Evolutionary conservation across 35 echinoderm and acorn worm genomes (phyloP).

Genomic region (Amphiura filiformis): DNA sequence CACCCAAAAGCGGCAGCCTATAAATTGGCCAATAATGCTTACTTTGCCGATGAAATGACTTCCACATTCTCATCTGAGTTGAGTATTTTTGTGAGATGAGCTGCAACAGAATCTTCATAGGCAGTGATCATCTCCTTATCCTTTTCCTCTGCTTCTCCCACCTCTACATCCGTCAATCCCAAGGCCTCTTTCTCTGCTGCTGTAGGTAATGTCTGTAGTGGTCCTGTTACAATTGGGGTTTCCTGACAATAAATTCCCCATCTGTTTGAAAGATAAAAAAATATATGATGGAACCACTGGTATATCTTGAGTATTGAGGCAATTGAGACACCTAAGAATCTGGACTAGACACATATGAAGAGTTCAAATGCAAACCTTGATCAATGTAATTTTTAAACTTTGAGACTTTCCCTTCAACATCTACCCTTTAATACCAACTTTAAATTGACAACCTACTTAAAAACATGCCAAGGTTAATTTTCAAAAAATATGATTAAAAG

Average conservation of each 20-base stretch:
- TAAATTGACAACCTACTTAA: too few species aligned
- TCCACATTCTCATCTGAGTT: slow-evolving; percentile 52
- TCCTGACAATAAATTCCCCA: slow-evolving; percentile 85
- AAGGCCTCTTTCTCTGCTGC: background rate
- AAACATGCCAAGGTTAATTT: too few species aligned
- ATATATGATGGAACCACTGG: background rate
- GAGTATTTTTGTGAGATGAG: slow-evolving; percentile 92
- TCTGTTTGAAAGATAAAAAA: slow-evolving; percentile 30
- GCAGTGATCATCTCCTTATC: slow-evolving; percentile 74
- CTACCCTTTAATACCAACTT: too few species aligned
- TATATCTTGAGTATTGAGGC: too few species aligned
- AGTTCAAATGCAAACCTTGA: too few species aligned
- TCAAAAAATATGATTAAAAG: too few species aligned
- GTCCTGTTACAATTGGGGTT: slow-evolving; percentile 37
- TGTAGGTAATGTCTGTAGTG: slow-evolving; percentile 1
- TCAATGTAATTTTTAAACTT: too few species aligned
- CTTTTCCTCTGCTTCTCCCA: slow-evolving; percentile 31
- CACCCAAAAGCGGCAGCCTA: too few species aligned
- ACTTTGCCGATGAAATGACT: slow-evolving; percentile 64
- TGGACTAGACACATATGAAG: too few species aligned
- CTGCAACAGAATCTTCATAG: slow-evolving; percentile 89
- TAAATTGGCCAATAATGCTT: too few species aligned
- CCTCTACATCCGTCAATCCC: slow-evolving; percentile 3
- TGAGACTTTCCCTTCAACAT: too few species aligned
- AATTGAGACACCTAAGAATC: too few species aligned